Conservation (phyloP, 2,113 vertebrate genomes). For the Amia ocellicauda region DNA sequence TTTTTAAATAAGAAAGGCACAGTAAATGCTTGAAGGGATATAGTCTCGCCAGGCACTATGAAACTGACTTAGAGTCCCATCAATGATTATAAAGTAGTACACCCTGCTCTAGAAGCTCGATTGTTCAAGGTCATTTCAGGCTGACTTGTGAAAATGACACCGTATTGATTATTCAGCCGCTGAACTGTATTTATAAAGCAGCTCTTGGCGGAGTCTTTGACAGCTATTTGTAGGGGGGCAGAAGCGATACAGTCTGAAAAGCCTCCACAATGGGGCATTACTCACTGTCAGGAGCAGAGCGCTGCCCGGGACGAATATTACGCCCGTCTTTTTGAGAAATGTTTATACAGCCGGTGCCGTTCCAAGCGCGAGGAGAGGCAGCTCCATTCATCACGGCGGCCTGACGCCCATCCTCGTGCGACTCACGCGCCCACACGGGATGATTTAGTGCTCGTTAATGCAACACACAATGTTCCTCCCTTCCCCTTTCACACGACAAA, state of each 20-base stretch:
- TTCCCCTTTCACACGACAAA: too few relatives aligned
- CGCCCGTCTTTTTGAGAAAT: conserved; percentile 4
- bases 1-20: background rate
- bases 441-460: conserved; percentile 8
- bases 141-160: conserved; percentile 9
- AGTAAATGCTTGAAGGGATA: background rate
- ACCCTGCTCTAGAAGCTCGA: conserved; percentile 1
- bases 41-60: background rate
- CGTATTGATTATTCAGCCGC: conserved; percentile 3
- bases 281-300: background rate
- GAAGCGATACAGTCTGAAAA: background rate
- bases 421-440: background rate
- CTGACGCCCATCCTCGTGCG: background rate
- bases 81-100: conserved; percentile 1
- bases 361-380: background rate
- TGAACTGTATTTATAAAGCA: conserved; percentile 13
- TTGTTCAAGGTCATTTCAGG: conserved; percentile 13
- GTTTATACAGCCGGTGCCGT: conserved; percentile 7
- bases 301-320: conserved; percentile 5
- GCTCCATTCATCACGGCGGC: conserved; percentile 3
- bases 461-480: conserved; percentile 6
- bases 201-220: conserved; percentile 5
- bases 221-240: conserved; percentile 9
- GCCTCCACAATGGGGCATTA: conserved; percentile 8
- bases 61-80: conserved; percentile 2